Base-by-base conservation (phyloP, 2,797 vertebrate genomes). In the Dendrocincla fuliginosa region DNA sequence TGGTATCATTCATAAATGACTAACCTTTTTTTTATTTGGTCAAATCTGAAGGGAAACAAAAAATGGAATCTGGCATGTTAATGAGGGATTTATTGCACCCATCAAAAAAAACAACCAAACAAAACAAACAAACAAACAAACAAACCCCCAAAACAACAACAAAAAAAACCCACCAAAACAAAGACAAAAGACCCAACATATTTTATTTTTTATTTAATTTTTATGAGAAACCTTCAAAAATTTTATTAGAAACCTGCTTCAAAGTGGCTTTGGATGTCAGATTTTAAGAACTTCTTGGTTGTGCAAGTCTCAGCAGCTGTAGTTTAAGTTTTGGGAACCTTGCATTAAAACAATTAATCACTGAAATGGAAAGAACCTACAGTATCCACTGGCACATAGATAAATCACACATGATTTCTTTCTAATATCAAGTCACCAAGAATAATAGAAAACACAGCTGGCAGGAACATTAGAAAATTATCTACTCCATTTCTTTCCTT, bases 321-420 rank as follows among this genome's bases (percentile, higher is more conserved):
- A 55, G 11, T 44, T 57, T 25, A 89, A 92, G 53, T 96, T 96
- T 89, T 52, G 30, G 70, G 35, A 96, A 75, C 37, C 76, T 82
- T 82, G 22, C 30, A 15, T 89, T 89, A 67, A 55, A 92, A 63
- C 79, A 93, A 92, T 97, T 92, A 93, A 93, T 97, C 93, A 93
- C 78, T 57, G 75, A 87, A 94, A 89, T 50, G 27, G 89, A 87
- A 88, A 82, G 75, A 82, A 95, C 63, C 52, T 76, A 57, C 44
- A 28, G 52, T 41, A 89, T 90, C 74, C 84, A 79, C 76, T 79
- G 86, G 44, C 81, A 92, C 71, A 73, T 16, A 96, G 76, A 96
- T 96, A 89, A 96, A 96, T 96, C 95, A 95, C 75, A 85, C 53
- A 71, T 78, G 61, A 93, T 77, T 94, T 89, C 87, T 93, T 87